Percentiles rank a stretch among this genome's conserved stretches.
phyloP scores from a whole-genome alignment of 2,888 invertebrate species.

The Ormyrus thymus region DNA sequence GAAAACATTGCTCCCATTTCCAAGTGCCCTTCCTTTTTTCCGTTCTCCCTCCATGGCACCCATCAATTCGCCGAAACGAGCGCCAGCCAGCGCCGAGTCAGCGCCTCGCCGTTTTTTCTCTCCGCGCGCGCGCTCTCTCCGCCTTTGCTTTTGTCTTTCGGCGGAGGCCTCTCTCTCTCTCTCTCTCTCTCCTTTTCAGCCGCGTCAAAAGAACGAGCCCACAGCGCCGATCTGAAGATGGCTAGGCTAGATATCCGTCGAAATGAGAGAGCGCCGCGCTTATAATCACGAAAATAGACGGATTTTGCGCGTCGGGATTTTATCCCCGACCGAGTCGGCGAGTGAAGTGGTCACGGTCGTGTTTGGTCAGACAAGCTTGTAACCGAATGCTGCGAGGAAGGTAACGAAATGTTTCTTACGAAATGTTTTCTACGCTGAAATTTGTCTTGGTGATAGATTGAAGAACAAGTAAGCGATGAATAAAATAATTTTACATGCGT shows the following conservation, averaged over 20 bases:
- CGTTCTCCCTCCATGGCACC: neutral
- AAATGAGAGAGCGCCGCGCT: neutral
- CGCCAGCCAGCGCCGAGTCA: slow-evolving; percentile 1
- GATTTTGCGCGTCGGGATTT: slow-evolving; percentile 12
- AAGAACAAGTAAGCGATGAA: too few species aligned
- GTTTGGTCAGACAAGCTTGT: neutral
- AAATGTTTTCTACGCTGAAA: too few species aligned
- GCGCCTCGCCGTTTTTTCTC: slow-evolving; percentile 17
- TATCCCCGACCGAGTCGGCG: neutral
- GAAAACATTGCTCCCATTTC: slow-evolving; percentile 41
- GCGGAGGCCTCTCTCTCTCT: neutral
- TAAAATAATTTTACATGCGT: too few species aligned
- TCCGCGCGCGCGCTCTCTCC: neutral
- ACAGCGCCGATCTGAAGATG: neutral
- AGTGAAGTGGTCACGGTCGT: slow-evolving; percentile 1
- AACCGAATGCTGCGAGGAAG: too few species aligned
- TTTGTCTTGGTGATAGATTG: too few species aligned
- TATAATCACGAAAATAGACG: slow-evolving; percentile 36
- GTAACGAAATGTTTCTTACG: too few species aligned
- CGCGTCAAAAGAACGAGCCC: slow-evolving; percentile 30
- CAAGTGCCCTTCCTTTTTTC: neutral
- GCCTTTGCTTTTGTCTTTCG: neutral
- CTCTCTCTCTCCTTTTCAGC: neutral
- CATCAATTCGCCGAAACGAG: slow-evolving; percentile 44
- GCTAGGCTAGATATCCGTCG: neutral